Evolutionary conservation across 2,888 invertebrate species (phyloP), one percentile per base, ranked within the genome.

Genomic region (Aproaerema taeniolella): DNA sequence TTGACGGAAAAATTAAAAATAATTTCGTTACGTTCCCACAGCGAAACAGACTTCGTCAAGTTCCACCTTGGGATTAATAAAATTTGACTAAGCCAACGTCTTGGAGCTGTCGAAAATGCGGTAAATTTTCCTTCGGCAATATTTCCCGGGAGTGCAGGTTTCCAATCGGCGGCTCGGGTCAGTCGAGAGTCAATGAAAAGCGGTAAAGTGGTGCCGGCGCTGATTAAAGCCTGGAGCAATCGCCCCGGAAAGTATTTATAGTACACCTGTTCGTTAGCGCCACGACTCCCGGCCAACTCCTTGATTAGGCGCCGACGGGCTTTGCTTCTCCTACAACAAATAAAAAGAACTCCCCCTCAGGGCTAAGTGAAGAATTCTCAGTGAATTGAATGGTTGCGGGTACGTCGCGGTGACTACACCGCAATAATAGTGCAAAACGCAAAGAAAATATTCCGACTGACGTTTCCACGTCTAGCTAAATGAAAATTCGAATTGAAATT

Each of bases 221-320:
- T 86, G 85, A 86, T 86, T 86, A 86, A 86, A 83, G 81, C 85
- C 85, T 77, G 77, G 62, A 85, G 85, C 83, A 83, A 85, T 85
- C 80, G 76, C 78, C 76, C 66, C 76, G 79, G 77, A 80, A 82
- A 83, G 81, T 85, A 85, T 85, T 85, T 85, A 85, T 85, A 81
- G 81, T 83, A 78, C 83, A 86, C 83, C 83, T 86, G 85, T 82
- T 86, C 85, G 85, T 86, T 86, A 86, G 81, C 69, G 70, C 75
- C 76, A 67, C 75, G 65, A 74, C 74, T 68, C 72, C 70, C 71
- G 67, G 85, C 83, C 83, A 86, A 85, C 80, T 86, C 77, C 82
- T 83, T 86, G 85, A 86, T 86, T 86, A 83, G 83, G 81, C 74
- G 81, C 82, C 80, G 67, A 68, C 79, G 81, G 77, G 75, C 79